Conservation (phyloP, 2,888 invertebrate genomes). For the Brenthis hecate region DNA sequence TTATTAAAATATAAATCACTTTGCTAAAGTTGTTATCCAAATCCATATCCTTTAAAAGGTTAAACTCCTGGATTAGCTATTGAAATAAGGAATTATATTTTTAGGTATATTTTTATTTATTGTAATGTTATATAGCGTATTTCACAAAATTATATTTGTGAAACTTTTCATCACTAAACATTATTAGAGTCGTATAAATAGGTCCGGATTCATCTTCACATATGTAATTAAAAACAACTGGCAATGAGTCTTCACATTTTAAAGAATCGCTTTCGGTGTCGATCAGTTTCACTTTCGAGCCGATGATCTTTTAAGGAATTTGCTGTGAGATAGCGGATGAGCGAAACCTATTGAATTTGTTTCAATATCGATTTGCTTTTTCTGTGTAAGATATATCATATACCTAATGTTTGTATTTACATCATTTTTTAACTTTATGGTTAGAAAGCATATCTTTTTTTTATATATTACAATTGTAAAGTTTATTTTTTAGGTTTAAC, state of each 20-base stretch:
- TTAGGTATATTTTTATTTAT: too few species aligned
- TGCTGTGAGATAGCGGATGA: slow-evolving; percentile 66
- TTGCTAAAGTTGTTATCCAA: slow-evolving; percentile 21
- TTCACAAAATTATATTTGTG: too few species aligned
- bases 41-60: slow-evolving; percentile 1
- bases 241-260: slow-evolving; percentile 56
- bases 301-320: slow-evolving; percentile 73
- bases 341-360: slow-evolving; percentile 56
- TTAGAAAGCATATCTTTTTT: too few species aligned
- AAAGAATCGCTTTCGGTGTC: slow-evolving; percentile 67
- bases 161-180: background rate
- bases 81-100: too few species aligned
- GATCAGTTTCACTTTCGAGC: slow-evolving; percentile 76
- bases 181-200: slow-evolving; percentile 60
- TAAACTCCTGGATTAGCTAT: too few species aligned
- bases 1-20: slow-evolving; percentile 48
- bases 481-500: background rate
- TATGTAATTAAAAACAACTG: slow-evolving; percentile 42
- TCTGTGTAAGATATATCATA: slow-evolving; percentile 7
- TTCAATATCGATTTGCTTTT: slow-evolving; percentile 24
- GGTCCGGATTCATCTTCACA: slow-evolving; percentile 52
- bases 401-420: background rate
- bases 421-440: too few species aligned
- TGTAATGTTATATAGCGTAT: background rate
- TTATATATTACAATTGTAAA: background rate